Evolutionary conservation across 1,140 invertebrate species (phyloP).

Genomic region (Linepithema humile): DNA sequence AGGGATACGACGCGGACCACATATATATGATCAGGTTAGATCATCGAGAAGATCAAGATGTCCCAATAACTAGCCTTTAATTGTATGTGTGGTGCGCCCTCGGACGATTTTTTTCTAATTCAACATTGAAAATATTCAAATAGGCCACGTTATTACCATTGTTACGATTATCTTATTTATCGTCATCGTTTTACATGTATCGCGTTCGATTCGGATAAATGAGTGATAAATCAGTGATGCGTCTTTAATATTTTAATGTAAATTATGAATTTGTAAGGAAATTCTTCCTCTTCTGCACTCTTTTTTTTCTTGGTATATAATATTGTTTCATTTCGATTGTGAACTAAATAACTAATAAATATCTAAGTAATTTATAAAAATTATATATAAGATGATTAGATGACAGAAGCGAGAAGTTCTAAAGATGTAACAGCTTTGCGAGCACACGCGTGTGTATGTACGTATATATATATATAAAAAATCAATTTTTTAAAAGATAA

Average conservation of each 20-base stretch:
- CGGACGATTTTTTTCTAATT: conserved; percentile 71
- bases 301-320: neutral
- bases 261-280: neutral
- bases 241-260: conserved; percentile 1
- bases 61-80: conserved; percentile 79
- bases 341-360: neutral
- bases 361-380: neutral
- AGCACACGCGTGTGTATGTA: neutral
- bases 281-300: neutral
- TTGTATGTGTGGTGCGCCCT: conserved; percentile 77
- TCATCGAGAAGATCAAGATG: conserved; percentile 62
- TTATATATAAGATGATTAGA: neutral
- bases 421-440: neutral
- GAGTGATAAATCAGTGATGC: neutral
- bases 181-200: neutral
- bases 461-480: neutral
- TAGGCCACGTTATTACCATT: conserved; percentile 14
- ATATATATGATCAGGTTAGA: conserved; percentile 77
- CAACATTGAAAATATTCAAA: conserved; percentile 37
- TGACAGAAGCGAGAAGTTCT: neutral
- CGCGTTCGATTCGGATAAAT: neutral
- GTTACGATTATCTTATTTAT: conserved; percentile 27
- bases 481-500: neutral
- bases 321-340: neutral
- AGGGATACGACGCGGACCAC: conserved; percentile 79